Evolutionary conservation across 2,888 invertebrate genomes (phyloP).

Genomic region (Epinotia bilunana): DNA sequence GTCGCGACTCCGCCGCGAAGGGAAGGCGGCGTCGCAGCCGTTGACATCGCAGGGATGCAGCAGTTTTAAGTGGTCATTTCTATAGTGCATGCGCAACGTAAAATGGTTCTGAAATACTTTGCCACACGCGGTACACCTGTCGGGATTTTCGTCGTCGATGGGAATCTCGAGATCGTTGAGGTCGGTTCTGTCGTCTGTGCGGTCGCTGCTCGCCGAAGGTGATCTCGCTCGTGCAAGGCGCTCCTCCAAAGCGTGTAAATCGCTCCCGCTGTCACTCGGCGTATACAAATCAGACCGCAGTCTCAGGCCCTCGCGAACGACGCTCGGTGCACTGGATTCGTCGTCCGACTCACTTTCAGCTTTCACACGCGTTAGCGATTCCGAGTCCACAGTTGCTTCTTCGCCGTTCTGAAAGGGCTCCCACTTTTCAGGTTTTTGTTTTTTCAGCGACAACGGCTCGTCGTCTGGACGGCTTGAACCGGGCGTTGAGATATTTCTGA

Average conservation of each 20-base stretch:
- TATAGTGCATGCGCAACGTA: conserved; percentile 95
- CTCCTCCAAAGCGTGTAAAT: conserved; percentile 80
- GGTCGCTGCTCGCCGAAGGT: conserved; percentile 77
- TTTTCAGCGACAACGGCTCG: conserved; percentile 78
- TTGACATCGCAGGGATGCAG: conserved; percentile 96
- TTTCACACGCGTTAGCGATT: conserved; percentile 73
- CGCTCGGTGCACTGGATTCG: conserved; percentile 79
- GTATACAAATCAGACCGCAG: conserved; percentile 79
- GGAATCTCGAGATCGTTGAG: conserved; percentile 89
- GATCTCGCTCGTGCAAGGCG: conserved; percentile 81
- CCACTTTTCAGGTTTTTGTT: conserved; percentile 76
- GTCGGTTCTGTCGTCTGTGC: conserved; percentile 73
- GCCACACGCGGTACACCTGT: conserved; percentile 93
- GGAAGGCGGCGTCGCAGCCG: conserved; percentile 96
- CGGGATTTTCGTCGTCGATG: conserved; percentile 94
- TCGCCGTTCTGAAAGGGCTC: conserved; percentile 80
- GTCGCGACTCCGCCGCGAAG: conserved; percentile 89
- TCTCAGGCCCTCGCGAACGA: conserved; percentile 78
- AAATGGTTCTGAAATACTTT: conserved; percentile 96
- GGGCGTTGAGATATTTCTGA: conserved; percentile 75
- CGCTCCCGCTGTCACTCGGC: conserved; percentile 81
- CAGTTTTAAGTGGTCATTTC: conserved; percentile 95
- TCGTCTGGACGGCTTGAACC: conserved; percentile 73
- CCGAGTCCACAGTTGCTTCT: conserved; percentile 73
- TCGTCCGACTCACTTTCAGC: conserved; percentile 82